Percentiles rank a stretch among this genome's conserved stretches.
Conservation (phyloP, 1,140 invertebrate species). For the Drosophila pseudoananassae region DNA sequence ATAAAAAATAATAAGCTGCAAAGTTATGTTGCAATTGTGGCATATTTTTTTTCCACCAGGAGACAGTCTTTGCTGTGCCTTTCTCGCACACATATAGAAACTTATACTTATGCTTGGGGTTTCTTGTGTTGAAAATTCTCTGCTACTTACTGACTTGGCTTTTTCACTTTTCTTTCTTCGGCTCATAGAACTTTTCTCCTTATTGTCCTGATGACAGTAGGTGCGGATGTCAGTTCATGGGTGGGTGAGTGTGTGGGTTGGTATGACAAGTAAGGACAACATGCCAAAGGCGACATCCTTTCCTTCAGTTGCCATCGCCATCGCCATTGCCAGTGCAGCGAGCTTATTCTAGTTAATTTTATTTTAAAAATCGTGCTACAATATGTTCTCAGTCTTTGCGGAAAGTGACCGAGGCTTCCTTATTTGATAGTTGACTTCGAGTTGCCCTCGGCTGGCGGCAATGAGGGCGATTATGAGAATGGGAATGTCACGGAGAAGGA, state of each 20-base stretch:
- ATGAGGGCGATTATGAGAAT: slow-evolving; percentile 34
- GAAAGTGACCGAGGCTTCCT: slow-evolving; percentile 29
- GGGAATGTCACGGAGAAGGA: not conserved
- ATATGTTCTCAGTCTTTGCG: slow-evolving; percentile 57
- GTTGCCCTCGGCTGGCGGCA: not conserved
- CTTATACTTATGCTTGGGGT: slow-evolving; percentile 12
- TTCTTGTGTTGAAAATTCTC: slow-evolving; percentile 52
- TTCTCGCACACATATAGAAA: slow-evolving; percentile 4
- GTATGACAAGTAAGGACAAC: slow-evolving; percentile 48
- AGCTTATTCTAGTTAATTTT: slow-evolving; percentile 68
- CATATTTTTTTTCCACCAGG: slow-evolving; percentile 39
- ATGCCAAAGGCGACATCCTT: slow-evolving; percentile 42
- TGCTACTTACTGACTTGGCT: slow-evolving; percentile 49
- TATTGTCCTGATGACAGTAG: slow-evolving; percentile 26
- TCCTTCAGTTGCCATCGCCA: slow-evolving; percentile 11
- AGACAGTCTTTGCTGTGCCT: slow-evolving; percentile 17
- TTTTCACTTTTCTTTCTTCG: slow-evolving; percentile 42
- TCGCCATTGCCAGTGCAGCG: not conserved
- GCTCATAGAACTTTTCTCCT: slow-evolving; percentile 39
- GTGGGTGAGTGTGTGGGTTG: not conserved
- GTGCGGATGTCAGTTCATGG: slow-evolving; percentile 1
- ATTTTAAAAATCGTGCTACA: slow-evolving; percentile 69
- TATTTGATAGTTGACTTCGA: slow-evolving; percentile 25
- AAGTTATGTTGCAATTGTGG: slow-evolving; percentile 80
- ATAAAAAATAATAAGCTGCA: slow-evolving; percentile 82